Evolutionary conservation across 2,888 invertebrate species (phyloP).

Genomic region (Xestia rhomboidea): DNA sequence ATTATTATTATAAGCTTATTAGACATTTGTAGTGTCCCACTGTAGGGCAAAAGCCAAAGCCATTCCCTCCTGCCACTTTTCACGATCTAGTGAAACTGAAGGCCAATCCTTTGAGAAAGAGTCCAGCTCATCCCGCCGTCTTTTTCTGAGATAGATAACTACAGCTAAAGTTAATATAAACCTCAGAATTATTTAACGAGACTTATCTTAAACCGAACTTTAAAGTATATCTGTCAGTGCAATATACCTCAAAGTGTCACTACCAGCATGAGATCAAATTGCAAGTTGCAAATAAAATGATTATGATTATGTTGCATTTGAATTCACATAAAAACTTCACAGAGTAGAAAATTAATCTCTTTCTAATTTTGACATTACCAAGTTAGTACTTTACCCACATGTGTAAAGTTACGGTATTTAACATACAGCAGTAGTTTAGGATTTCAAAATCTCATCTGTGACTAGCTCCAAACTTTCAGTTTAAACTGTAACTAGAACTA

Average conservation of each 20-base stretch:
- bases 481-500: conserved; percentile 8
- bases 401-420: background rate
- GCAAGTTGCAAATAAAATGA: too few relatives aligned
- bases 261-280: background rate
- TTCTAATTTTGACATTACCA: background rate
- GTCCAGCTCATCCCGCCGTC: too few relatives aligned
- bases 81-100: too few relatives aligned
- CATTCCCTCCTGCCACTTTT: too few relatives aligned
- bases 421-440: background rate
- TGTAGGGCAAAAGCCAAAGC: too few relatives aligned
- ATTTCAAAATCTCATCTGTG: conserved; percentile 12
- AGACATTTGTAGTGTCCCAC: too few relatives aligned
- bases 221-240: background rate
- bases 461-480: conserved; percentile 2
- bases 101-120: too few relatives aligned
- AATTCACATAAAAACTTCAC: background rate
- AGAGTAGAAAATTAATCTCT: background rate
- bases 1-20: too few relatives aligned
- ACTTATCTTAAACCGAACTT: background rate
- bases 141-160: background rate
- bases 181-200: background rate
- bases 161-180: background rate
- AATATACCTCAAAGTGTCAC: background rate
- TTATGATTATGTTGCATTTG: background rate
- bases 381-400: background rate